These are phyloP conservation scores for Drosophila bocki DNA, from an alignment of 1,140 invertebrate genomes.

Conservation along the genomic window DNA sequence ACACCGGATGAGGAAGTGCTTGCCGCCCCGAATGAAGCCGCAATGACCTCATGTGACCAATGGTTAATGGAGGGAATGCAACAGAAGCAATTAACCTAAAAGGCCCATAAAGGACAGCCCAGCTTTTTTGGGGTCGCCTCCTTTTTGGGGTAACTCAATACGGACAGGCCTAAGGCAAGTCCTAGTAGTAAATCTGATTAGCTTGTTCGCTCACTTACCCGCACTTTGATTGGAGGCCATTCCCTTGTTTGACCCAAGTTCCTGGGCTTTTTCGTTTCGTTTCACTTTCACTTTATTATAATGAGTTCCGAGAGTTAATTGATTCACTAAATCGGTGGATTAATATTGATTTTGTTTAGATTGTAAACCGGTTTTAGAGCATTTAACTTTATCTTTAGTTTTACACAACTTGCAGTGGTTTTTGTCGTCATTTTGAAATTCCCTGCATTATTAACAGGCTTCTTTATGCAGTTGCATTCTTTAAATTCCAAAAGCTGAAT, in stretches of 20 bases:
- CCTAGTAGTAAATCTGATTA: constrained; percentile 32
- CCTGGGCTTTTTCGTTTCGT: constrained; percentile 3
- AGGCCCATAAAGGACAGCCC: constrained; percentile 59
- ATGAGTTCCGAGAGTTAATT: constrained; percentile 13
- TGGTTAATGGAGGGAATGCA: constrained; percentile 48
- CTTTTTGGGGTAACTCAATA: constrained; percentile 59
- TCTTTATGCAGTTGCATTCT: constrained; percentile 10
- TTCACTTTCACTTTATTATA: constrained; percentile 9
- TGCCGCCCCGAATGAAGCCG: constrained; percentile 32
- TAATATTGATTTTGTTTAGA: constrained; percentile 6
- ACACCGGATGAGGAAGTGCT: constrained; percentile 35
- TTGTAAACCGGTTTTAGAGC: not conserved
- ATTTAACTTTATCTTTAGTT: not conserved
- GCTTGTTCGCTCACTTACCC: constrained; percentile 38
- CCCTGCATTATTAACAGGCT: not conserved
- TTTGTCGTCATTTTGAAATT: not conserved
- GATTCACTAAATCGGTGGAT: not conserved
- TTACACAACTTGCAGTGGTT: not conserved
- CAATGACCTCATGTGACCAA: constrained; percentile 71
- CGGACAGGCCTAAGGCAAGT: constrained; percentile 13
- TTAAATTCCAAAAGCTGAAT: not conserved
- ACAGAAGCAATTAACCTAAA: constrained; percentile 77
- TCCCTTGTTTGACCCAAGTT: constrained; percentile 41
- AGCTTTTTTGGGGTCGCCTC: constrained; percentile 5
- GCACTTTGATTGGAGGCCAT: constrained; percentile 22